Conservation (phyloP, 2,113 vertebrate species). For the Narcine bancroftii region DNA sequence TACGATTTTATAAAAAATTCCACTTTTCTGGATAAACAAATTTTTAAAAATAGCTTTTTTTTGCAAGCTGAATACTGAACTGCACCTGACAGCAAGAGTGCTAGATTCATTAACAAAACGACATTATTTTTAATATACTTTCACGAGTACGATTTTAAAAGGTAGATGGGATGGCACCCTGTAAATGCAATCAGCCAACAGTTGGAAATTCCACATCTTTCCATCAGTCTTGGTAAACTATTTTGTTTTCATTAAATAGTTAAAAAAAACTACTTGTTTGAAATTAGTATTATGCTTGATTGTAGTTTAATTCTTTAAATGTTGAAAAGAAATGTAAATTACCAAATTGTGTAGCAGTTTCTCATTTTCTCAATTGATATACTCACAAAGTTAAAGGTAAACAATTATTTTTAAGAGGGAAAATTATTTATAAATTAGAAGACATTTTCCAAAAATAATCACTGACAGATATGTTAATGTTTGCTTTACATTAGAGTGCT, state of each 20-base stretch:
- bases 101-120: not conserved
- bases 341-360: not conserved
- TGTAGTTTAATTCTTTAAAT: not conserved
- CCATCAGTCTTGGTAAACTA: not conserved
- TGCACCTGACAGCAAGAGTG: not conserved
- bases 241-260: not conserved
- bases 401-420: not conserved
- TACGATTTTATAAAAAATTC: not conserved
- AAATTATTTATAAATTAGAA: not conserved
- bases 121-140: not conserved
- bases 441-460: no score
- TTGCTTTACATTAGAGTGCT: no score
- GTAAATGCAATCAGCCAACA: not conserved
- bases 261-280: not conserved
- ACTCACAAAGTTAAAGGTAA: not conserved
- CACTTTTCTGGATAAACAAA: not conserved
- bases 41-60: not conserved
- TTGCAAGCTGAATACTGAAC: not conserved
- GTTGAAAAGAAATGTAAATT: not conserved
- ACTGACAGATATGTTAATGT: no score
- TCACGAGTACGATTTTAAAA: not conserved
- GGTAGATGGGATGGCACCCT: not conserved
- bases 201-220: not conserved
- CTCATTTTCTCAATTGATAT: not conserved
- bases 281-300: not conserved